Evolutionary conservation across 2,888 invertebrate species (phyloP).

Genomic region (Synergus laeviventris): DNA sequence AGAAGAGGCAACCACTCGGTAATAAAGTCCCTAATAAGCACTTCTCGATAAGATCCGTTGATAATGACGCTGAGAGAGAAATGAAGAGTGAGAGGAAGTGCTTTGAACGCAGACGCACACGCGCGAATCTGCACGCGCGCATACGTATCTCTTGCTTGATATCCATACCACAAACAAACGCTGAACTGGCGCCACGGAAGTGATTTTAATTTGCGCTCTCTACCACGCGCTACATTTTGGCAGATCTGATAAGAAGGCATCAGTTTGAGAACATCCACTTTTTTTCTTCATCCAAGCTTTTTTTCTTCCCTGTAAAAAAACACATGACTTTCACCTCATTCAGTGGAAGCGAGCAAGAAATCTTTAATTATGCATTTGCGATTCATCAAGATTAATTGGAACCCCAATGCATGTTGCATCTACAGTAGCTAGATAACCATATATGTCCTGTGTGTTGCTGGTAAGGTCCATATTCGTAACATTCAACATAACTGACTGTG

Average conservation of each 20-base stretch:
- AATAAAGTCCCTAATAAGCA: conserved; percentile 47
- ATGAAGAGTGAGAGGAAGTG: conserved; percentile 14
- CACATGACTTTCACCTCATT: no score
- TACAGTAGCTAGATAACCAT: background rate
- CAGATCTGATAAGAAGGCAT: conserved; percentile 41
- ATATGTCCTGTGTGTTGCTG: background rate
- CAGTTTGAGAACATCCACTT: background rate
- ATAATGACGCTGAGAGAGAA: conserved; percentile 40
- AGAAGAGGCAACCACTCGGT: conserved; percentile 25
- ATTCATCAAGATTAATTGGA: no score
- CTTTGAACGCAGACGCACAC: background rate
- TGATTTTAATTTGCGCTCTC: conserved; percentile 61
- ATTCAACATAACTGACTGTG: background rate
- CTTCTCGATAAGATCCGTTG: conserved; percentile 42
- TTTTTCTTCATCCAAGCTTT: background rate
- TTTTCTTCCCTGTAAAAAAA: background rate
- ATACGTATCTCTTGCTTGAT: conserved; percentile 40
- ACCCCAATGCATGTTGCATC: background rate
- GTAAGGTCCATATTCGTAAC: background rate
- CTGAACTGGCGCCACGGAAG: conserved; percentile 60
- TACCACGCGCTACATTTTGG: conserved; percentile 40
- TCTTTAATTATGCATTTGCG: no score
- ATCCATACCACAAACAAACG: conserved; percentile 50
- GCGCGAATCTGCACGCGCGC: conserved; percentile 44
- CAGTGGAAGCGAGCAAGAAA: no score